Percentiles rank a stretch among this genome's conserved stretches.
These are phyloP conservation scores for Chloropsis cyanopogon DNA, from an alignment of 2,113 vertebrate genomes.

Conservation along the genomic window DNA sequence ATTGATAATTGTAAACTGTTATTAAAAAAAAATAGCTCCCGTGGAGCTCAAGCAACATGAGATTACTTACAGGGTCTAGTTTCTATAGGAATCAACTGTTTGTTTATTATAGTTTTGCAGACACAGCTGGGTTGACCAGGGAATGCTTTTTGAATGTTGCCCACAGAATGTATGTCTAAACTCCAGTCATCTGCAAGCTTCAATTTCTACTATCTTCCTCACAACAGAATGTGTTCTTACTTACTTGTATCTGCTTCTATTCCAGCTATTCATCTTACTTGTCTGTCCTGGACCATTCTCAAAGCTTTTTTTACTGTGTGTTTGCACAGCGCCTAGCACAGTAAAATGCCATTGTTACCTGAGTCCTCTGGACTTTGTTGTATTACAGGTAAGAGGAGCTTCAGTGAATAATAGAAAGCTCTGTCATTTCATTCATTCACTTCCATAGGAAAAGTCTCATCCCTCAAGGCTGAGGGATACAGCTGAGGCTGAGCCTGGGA, in stretches of 20 bases:
- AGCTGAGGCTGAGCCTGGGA: not conserved
- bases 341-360: not conserved
- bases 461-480: not conserved
- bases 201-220: not conserved
- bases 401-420: not conserved
- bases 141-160: not conserved
- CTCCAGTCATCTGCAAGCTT: not conserved
- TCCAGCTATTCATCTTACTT: not conserved
- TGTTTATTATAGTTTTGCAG: not conserved
- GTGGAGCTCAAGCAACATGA: not conserved
- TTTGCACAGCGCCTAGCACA: not conserved
- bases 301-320: not conserved
- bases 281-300: not conserved
- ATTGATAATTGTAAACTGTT: not conserved
- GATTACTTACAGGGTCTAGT: not conserved
- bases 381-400: not conserved
- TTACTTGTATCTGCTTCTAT: not conserved
- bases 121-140: not conserved
- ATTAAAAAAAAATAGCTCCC: not conserved
- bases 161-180: not conserved
- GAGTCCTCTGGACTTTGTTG: not conserved
- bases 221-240: not conserved
- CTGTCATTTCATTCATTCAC: not conserved
- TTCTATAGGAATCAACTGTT: not conserved
- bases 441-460: not conserved